Base-by-base conservation (phyloP, 2,888 invertebrate genomes). In the Argyresthia albistria region DNA sequence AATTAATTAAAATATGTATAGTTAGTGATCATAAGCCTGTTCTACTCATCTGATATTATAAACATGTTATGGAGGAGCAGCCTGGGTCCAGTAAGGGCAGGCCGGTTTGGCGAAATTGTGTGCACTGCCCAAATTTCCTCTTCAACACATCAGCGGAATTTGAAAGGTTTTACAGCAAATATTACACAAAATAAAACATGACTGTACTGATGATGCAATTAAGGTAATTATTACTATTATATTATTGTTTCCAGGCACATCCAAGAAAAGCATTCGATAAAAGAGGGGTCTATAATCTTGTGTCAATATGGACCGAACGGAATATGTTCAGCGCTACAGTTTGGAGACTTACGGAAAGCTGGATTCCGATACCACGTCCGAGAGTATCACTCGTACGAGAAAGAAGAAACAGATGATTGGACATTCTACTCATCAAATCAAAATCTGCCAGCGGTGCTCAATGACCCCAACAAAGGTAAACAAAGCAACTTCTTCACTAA, bases 361-460 rank as follows among this genome's bases (percentile, higher is more conserved):
- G 97, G 97, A 69, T 97, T 97, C 74, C 93, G 95, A 79, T 93
- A 93, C 60, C 97, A 97, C 74, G 93, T 96, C 51, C 88, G 91
- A 56, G 92, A 93, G 66, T 89, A 90, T 61, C 91, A 92, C 65
- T 77, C 90, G 54, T 79, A 73, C 59, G 67, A 72, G 15, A 76
- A 73, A 55, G 67, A 73, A 57, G 60, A 54, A 12, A 73, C 79
- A 55, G 89, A 92, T 67, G 80, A 90, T 73, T 97, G 96, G 96
- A 93, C 93, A n/a, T 89, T 95, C 55, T 97, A 94, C 78, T 95
- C 95, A 50, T 95, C 97, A 51, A 92, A 95, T 51, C 98, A 98
- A 80, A 98, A 98, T 80, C 89, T 99, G 59, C 96, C 98, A 42
- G 97, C 98, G 54, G 97, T 97, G 60, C 89, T 99, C 57, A 98